Evolutionary conservation across 2,888 invertebrate genomes (phyloP), one percentile per base, ranked within the genome.

Genomic region (Leucania comma): DNA sequence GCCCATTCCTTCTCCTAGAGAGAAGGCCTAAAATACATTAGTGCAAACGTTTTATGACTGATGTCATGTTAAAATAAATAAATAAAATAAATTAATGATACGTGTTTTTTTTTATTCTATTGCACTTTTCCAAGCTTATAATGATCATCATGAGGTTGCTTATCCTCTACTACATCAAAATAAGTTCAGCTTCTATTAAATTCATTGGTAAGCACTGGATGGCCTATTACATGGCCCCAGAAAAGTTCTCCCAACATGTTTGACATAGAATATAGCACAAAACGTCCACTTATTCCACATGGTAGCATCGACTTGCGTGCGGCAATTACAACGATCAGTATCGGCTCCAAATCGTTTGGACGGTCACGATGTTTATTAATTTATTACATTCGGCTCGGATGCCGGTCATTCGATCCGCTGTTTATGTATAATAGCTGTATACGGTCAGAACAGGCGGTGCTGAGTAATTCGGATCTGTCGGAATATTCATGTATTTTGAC

Each of bases 351-450:
- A 80, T 83, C 69, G 75, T 63, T 75, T 59, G 61, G 53, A 76
- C 71, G 78, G 76, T 71, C 78, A 81, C 75, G 78, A 85, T 82
- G 79, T 79, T 81, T 81, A 81, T 85, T 81, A 86, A 86, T 86
- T 85, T 86, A 86, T 83, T 83, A 83, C 80, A 82, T 86, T 84
- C 71, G 81, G 72, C 62, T 83, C 80, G 86, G 80, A 85, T 81
- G 75, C 85, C 85, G 76, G 82, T 68, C 73, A 80, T 84, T 80
- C 73, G 85, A 86, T 82, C 75, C 82, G 56, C 72, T 84, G 63
- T 79, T 80, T 82, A 74, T 73, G 32, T 67, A 68, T 74, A 80
- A 83, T 84, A 79, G 79, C 75, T 75, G 29, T 68, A n/a, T 48
- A 76, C 70, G 66, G 72, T 29, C 60, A 61, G 73, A 57, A 62